phyloP scores from a whole-genome alignment of 2,113 vertebrate genomes.

The Podarcis cretensis region DNA sequence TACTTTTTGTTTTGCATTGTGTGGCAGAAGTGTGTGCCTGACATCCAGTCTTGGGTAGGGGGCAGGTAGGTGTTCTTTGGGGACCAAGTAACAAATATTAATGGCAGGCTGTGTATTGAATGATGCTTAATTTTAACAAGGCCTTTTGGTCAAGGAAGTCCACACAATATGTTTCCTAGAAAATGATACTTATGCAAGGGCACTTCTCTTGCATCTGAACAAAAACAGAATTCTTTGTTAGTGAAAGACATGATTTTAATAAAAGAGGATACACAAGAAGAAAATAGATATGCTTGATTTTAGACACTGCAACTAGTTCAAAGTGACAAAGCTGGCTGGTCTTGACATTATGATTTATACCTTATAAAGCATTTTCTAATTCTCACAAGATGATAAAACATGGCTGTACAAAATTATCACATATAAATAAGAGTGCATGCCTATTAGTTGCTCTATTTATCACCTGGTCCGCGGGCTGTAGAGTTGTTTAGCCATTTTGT shows the following conservation, averaged over 20 bases:
- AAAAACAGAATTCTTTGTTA: slow-evolving; percentile 33
- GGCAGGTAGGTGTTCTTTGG: background rate
- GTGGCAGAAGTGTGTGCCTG: too few relatives aligned
- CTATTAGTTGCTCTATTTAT: slow-evolving; percentile 42
- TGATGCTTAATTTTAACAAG: slow-evolving; percentile 37
- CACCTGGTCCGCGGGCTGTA: background rate
- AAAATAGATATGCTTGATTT: slow-evolving; percentile 36
- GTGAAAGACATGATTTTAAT: slow-evolving; percentile 58
- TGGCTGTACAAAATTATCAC: slow-evolving; percentile 60
- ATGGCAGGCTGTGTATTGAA: background rate
- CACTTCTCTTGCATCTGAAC: slow-evolving; percentile 45
- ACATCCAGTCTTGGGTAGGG: too few relatives aligned
- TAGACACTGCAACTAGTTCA: slow-evolving; percentile 38
- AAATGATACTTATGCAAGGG: slow-evolving; percentile 55
- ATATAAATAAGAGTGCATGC: background rate
- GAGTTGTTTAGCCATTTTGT: slow-evolving; percentile 35
- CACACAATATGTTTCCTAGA: slow-evolving; percentile 47
- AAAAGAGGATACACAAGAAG: slow-evolving; percentile 14
- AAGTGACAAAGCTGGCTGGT: slow-evolving; percentile 40
- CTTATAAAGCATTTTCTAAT: slow-evolving; percentile 58
- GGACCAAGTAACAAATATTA: background rate
- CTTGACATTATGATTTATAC: slow-evolving; percentile 70
- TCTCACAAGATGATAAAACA: slow-evolving; percentile 69
- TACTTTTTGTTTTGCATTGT: too few relatives aligned
- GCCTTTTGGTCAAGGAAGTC: slow-evolving; percentile 56